Base-by-base conservation (phyloP, 2,113 vertebrate genomes). In the Strix uralensis region DNA sequence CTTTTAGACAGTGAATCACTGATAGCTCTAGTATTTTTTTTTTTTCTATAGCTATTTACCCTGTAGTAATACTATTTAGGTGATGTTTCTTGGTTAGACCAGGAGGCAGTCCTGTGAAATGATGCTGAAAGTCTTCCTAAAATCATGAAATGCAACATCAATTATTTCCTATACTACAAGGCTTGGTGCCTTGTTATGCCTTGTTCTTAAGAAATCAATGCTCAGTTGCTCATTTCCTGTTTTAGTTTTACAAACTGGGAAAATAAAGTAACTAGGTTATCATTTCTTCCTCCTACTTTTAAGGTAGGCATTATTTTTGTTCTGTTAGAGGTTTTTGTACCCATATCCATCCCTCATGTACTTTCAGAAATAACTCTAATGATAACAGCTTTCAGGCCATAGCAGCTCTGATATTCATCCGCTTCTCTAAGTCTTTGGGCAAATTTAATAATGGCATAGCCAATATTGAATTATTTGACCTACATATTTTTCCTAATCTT, bases 131-230 rank as follows among this genome's bases (percentile, higher is more conserved):
- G 12, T 72, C 5, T 80, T 86, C 55, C n/a, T 57, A 46, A 72
- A 83, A 30, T 29, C 3, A 8, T 70, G 42, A 44, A 66, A 49
- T 34, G 5, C 2, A 2, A 7, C 26, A 42, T 49, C 27, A 30
- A 0, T 62, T 75, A 49, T 51, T 82, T 78, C 16, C n/a, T 16
- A 6, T 18, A 29, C 40, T 20, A 2, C 0, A 13, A 20, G 13
- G 8, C 11, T 42, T 52, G 12, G 80, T 80, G 49, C 34, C 10
- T 87, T 40, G 5, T 65, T 36, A 32, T 23, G 10, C 16, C 27
- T 58, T 36, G 19, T 32, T 70, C 36, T 70, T 51, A 42, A 38
- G 1, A 2, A 73, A 55, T 54, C 12, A 20, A 7, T 58, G 27
- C 19, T 79, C 46, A 20, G 8, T 63, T 80, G 67, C 7, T 75